Base-by-base conservation (phyloP, 2,797 vertebrate genomes). In the Pogoniulus pusillus region DNA sequence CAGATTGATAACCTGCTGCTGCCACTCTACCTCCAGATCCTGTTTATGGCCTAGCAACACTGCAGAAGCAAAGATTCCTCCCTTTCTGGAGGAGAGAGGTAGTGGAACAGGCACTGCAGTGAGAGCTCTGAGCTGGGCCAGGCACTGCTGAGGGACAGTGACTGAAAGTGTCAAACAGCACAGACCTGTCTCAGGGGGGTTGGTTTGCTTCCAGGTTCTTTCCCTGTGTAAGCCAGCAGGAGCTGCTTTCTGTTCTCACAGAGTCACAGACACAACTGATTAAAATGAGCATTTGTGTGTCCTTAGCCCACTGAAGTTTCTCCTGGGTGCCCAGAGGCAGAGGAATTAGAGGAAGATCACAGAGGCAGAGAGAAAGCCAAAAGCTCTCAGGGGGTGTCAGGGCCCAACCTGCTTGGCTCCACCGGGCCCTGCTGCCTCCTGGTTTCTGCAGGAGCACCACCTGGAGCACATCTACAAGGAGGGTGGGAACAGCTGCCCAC, bases 1-100 rank as follows among this genome's bases (percentile, higher is more conserved):
- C 99, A 99, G 90, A 99, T 99, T 82, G 99, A 99, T 97, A 99
- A 99, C 90, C 98, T 99, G 84, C 94, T 99, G 9, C 96, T 99
- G 94, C 99, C 99, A 5, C 98, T 99, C 92, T 99, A 99, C 97
- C 98, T 99, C 96, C 98, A 99, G 89, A 98, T 99, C 94, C 91
- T 99, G 95, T 94, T 99, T 82, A 97, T 99, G 98, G 98, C 98
- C 64, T 99, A 98, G 93, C 43, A 85, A 32, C 54, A 30, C 20
- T 69, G 49, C 29, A 74, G 59, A 69, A 72, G 19, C 23, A 83
- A 51, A 55, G 4, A 34, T 45, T 83, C 63, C 43, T 87, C 24
- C 30, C 34, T 71, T 66, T 55, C 32, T 69, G 39, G 37, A 72
- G n/a, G 78, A 41, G 78, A 41, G 58, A 10, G 19, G 24, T 72